Conservation (phyloP, 2,888 invertebrate genomes). For the Eupeodes latifasciatus region DNA sequence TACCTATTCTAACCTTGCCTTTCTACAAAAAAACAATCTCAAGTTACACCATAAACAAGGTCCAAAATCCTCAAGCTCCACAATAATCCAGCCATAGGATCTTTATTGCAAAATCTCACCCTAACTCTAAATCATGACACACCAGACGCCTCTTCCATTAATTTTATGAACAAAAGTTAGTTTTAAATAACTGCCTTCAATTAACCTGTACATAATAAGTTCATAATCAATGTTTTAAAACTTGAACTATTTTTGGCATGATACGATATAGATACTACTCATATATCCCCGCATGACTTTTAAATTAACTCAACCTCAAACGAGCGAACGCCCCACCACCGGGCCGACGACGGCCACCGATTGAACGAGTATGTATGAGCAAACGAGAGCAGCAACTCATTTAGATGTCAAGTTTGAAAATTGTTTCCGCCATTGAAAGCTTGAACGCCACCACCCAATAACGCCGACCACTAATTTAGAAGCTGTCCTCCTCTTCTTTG, state of each 20-base stretch:
- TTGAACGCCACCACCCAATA: not conserved
- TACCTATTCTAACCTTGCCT: too few relatives aligned
- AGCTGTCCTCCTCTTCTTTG: constrained; percentile 12
- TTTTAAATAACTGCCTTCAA: not conserved
- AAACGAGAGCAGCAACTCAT: constrained; percentile 28
- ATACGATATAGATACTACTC: not conserved
- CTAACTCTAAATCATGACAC: too few relatives aligned
- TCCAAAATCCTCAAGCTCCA: too few relatives aligned
- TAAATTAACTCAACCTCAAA: constrained; percentile 41
- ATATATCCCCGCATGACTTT: constrained; percentile 10
- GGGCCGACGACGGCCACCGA: too few relatives aligned
- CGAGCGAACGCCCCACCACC: not conserved
- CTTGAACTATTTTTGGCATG: not conserved
- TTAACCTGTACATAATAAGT: not conserved
- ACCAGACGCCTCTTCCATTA: too few relatives aligned
- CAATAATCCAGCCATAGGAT: too few relatives aligned
- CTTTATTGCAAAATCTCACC: too few relatives aligned
- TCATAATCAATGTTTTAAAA: constrained; percentile 7
- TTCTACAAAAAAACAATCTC: too few relatives aligned
- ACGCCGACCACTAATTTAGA: constrained; percentile 36
- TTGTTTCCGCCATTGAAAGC: constrained; percentile 20
- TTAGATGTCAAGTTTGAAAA: constrained; percentile 52
- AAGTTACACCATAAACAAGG: too few relatives aligned
- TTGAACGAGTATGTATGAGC: too few relatives aligned
- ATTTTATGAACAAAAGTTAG: not conserved